Base-by-base conservation (phyloP, 2,113 vertebrate genomes). In the Solea senegalensis region DNA sequence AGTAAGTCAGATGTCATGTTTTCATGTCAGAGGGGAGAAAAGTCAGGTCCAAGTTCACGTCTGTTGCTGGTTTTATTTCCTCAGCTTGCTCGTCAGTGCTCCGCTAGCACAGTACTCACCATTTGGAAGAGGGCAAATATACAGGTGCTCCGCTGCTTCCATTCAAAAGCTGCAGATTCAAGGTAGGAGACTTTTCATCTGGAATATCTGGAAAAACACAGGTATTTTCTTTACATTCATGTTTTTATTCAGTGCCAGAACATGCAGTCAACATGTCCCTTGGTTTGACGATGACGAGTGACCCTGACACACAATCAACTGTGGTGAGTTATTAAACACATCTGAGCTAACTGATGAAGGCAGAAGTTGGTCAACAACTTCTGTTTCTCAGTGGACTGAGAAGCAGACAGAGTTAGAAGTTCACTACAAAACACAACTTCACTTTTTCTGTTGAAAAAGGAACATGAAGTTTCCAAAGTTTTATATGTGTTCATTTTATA, bases 251-350 rank as follows among this genome's bases (percentile, higher is more conserved):
- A 94, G 91, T 72, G 9, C 87, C 90, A 44, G 1, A 0, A 0
- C 81, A 76, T 80, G 90, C 84, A 26, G 65, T 91, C 59, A 93
- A 93, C 76, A 88, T 90, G 88, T 94, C 92, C 8, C 90, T 94
- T 50, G 93, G 93, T 50, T 83, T 94, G 52, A 78, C 89, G 8
- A 85, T 94, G 92, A 54, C 61, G 40, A 69, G 3, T 63, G 44
- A 92, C 70, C 67, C 62, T 0, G 0, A 0, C 0, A 76, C 74
- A 58, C 54, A 69, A 72, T 72, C 65, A 1, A 69, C 86, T 26
- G 0, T 90, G 78, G 93, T 94, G 75, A 90, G 90, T 55, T 14
- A 4, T 0, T 65, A 45, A 64, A 9, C 65, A n/a, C 5, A 83
- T 21, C 21, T 21, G 21, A 21, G 21, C 21, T 21, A 1, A 21